Evolutionary conservation across 2,888 invertebrate species (phyloP).

Genomic region (Microlaimidae sp.): DNA sequence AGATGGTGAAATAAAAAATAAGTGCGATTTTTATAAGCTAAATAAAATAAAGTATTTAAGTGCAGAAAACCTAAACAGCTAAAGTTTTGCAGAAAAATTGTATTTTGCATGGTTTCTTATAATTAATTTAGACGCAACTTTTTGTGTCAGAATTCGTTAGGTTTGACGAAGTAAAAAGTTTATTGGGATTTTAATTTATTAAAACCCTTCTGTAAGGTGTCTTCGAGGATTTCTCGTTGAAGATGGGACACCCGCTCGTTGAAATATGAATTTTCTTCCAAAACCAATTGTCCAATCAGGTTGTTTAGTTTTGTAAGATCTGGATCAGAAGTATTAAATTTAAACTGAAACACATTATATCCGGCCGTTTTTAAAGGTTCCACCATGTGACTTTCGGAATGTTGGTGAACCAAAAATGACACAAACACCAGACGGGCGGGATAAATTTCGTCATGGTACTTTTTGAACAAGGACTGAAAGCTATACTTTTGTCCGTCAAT

Average conservation of each 20-base stretch:
- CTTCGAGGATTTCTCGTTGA: background rate
- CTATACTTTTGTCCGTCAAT: slow-evolving; percentile 19
- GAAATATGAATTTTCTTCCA: slow-evolving; percentile 2
- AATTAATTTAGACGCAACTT: too few species aligned
- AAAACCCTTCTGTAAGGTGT: background rate
- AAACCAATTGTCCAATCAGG: slow-evolving; percentile 34
- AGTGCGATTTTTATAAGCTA: too few species aligned
- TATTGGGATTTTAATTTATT: background rate
- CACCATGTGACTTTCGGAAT: slow-evolving; percentile 34
- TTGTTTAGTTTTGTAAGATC: slow-evolving; percentile 37
- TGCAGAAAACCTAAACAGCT: too few species aligned
- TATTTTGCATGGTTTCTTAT: too few species aligned
- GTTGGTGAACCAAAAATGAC: slow-evolving; percentile 35
- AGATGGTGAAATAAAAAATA: too few species aligned
- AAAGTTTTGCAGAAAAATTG: too few species aligned
- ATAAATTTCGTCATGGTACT: slow-evolving; percentile 35
- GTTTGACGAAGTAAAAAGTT: too few species aligned
- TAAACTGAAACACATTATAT: slow-evolving; percentile 27
- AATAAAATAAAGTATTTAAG: too few species aligned
- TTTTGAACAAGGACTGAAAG: slow-evolving; percentile 31
- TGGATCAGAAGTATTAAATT: slow-evolving; percentile 23
- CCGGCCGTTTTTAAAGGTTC: slow-evolving; percentile 18
- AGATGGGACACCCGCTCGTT: background rate
- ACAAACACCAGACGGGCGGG: slow-evolving; percentile 37
- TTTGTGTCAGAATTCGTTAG: too few species aligned